phyloP scores from a whole-genome alignment of 1,140 invertebrate species.

The Pygmarrhopalites habei region DNA sequence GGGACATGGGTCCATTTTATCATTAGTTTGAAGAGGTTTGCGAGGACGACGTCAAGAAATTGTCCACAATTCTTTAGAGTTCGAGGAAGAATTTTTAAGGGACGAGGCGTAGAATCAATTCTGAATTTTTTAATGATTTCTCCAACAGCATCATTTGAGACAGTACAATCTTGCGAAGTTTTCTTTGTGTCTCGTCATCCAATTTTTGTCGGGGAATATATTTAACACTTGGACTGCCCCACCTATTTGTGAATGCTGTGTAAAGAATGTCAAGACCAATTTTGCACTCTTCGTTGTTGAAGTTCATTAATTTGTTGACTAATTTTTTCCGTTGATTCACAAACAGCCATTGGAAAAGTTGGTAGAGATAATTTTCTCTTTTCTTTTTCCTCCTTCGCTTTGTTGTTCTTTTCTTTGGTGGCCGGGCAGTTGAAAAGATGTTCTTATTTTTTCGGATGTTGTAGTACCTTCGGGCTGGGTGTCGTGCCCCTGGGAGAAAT shows the following conservation, averaged over 20 bases:
- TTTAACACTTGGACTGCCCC: neutral
- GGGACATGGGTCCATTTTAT: too few relatives aligned
- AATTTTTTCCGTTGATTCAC: neutral
- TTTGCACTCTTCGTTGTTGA: neutral
- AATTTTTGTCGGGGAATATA: neutral
- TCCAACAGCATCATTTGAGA: too few relatives aligned
- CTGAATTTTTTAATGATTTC: neutral
- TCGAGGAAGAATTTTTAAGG: neutral
- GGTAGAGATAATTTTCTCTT: neutral
- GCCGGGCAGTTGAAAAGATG: neutral
- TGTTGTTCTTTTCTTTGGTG: neutral
- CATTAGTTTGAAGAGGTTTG: too few relatives aligned
- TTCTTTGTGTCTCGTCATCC: neutral
- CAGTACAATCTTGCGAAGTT: too few relatives aligned
- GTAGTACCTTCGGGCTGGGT: neutral
- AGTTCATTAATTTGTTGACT: neutral
- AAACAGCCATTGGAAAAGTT: neutral
- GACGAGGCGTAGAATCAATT: neutral
- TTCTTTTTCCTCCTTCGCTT: neutral
- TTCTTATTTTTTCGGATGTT: neutral
- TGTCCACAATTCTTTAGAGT: neutral
- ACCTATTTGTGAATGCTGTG: neutral
- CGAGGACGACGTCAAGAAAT: neutral
- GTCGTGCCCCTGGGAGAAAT: neutral
- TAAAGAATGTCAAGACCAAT: neutral